phyloP scores from a whole-genome alignment of 2,113 vertebrate species.

The Acinonyx jubatus region DNA sequence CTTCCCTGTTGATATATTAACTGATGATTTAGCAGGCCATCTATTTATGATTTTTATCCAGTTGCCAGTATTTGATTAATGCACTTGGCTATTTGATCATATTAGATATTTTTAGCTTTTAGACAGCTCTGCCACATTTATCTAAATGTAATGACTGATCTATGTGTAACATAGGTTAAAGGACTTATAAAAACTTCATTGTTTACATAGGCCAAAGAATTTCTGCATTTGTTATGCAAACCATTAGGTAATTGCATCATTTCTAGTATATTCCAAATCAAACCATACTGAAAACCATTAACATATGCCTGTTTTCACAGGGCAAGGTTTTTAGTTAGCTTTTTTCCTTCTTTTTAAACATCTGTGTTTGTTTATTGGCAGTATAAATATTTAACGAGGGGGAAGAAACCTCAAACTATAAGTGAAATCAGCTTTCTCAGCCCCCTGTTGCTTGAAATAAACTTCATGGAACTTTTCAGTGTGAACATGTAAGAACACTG shows the following conservation, averaged over 20 bases:
- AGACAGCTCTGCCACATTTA: conserved; percentile 13
- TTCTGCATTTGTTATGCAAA: conserved; percentile 61
- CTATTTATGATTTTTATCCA: conserved; percentile 26
- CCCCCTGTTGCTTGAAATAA: conserved; percentile 73
- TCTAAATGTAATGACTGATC: conserved; percentile 54
- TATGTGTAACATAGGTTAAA: conserved; percentile 48
- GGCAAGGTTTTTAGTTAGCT: conserved; percentile 62
- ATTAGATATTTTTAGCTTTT: conserved; percentile 23
- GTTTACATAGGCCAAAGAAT: conserved; percentile 49
- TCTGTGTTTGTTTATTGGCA: conserved; percentile 78
- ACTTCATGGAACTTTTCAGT: conserved; percentile 73
- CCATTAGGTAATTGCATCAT: conserved; percentile 73
- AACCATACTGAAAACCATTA: conserved; percentile 64
- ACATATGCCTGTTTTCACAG: conserved; percentile 72
- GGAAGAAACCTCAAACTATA: conserved; percentile 66
- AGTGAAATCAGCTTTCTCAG: conserved; percentile 72
- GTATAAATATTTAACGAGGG: conserved; percentile 76
- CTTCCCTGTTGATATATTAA: conserved; percentile 1
- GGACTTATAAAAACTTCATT: conserved; percentile 61
- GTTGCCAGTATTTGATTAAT: conserved; percentile 42
- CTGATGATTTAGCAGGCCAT: background rate
- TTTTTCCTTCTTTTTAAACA: conserved; percentile 58
- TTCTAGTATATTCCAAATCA: conserved; percentile 64
- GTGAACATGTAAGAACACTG: conserved; percentile 65
- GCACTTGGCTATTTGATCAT: background rate